phyloP scores from a whole-genome alignment of 2,888 invertebrate genomes.

The Ferrisia virgata region DNA sequence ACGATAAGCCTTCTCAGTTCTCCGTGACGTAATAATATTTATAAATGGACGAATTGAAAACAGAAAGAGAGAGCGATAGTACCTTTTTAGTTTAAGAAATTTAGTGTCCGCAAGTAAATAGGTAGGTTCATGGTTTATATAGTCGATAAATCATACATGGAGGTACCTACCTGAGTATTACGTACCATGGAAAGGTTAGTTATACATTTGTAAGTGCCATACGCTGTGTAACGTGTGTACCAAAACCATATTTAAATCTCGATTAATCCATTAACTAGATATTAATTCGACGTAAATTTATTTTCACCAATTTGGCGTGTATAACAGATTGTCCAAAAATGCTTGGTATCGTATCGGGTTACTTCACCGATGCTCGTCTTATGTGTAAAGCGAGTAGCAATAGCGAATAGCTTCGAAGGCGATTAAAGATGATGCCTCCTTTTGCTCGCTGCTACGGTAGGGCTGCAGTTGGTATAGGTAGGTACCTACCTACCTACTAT shows the following conservation, averaged over 20 bases:
- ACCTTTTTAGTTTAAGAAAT: not conserved
- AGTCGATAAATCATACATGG: not conserved
- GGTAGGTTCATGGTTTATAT: not conserved
- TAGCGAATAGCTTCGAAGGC: slow-evolving; percentile 2
- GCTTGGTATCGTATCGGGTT: not conserved
- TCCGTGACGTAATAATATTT: not conserved
- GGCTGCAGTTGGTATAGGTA: no score
- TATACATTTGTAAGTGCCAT: not conserved
- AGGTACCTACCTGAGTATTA: not conserved
- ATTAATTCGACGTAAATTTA: slow-evolving; percentile 26
- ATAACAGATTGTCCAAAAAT: slow-evolving; percentile 8
- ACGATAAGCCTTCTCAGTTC: not conserved
- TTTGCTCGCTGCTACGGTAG: not conserved
- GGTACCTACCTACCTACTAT: no score
- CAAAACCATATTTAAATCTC: not conserved
- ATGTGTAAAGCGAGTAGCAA: no score
- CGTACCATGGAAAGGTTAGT: not conserved
- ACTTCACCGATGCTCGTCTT: not conserved
- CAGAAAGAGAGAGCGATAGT: not conserved
- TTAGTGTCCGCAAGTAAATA: no score
- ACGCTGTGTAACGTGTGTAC: not conserved
- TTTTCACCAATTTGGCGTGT: not conserved
- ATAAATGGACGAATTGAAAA: not conserved
- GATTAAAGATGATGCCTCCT: not conserved
- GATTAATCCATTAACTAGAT: slow-evolving; percentile 28